Evolutionary conservation across 2,113 vertebrate genomes (phyloP).

Genomic region (Pollimyrus isidori): DNA sequence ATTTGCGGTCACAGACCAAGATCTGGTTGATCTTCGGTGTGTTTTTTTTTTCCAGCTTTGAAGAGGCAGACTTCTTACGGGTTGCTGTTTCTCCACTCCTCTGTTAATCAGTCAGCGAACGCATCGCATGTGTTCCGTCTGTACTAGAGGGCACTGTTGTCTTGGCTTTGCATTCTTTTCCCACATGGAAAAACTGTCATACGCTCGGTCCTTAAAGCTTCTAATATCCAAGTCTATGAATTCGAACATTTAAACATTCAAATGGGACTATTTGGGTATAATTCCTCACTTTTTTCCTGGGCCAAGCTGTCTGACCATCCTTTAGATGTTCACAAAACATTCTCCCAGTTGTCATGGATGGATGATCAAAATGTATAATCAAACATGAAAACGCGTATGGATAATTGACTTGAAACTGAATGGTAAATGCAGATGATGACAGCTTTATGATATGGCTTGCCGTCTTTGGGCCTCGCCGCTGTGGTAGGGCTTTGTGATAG

Average conservation of each 20-base stretch:
- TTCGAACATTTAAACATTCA: background rate
- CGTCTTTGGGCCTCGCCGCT: conserved; percentile 31
- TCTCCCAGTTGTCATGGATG: background rate
- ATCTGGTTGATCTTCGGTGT: background rate
- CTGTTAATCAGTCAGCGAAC: background rate
- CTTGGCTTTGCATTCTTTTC: background rate
- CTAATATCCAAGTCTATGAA: background rate
- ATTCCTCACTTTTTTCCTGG: background rate
- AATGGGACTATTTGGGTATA: background rate
- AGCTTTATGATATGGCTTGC: conserved; percentile 45
- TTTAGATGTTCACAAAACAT: background rate
- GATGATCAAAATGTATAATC: background rate
- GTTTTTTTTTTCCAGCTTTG: background rate
- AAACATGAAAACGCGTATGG: conserved; percentile 27
- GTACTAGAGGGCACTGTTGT: conserved; percentile 3
- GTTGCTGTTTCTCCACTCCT: background rate
- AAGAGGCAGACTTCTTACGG: background rate
- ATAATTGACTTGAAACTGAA: conserved; percentile 41
- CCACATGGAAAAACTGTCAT: background rate
- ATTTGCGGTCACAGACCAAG: background rate
- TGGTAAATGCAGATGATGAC: conserved; percentile 40
- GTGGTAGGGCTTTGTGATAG: background rate
- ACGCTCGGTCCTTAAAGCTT: background rate
- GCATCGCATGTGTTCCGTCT: background rate
- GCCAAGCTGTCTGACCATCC: background rate